Base-by-base conservation (phyloP, 2,888 invertebrate species). In the Ceriagrion tenellum region DNA sequence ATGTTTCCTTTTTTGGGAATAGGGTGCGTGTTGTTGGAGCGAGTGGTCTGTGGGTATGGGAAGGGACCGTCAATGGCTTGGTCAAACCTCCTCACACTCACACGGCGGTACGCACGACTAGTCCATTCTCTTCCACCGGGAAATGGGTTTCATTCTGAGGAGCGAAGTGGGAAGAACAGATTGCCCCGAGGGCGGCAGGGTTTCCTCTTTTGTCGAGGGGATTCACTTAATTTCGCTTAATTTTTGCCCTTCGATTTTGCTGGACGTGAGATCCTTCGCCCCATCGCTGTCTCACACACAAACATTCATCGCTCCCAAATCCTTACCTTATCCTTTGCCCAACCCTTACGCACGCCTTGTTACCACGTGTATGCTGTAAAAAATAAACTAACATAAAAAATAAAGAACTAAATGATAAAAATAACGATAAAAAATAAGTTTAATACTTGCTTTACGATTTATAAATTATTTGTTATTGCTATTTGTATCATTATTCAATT, bases 221-320 rank as follows among this genome's bases (percentile, higher is more conserved):
- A 91, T 30, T 63, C 63, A 40, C 91, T 91, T 91, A 91, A 91
- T 91, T 91, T 91, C 91, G 91, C 91, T 91, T 91, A 91, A 91
- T 91, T 91, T 91, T 20, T 35, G 56, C 91, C 59, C 91, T 91
- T 91, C 91, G 91, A 91, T 91, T 91, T 91, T 91, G 35, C 63
- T 56, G 63, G 35, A 35, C 59, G 55, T 63, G 63, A 63, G 63
- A 63, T 63, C 23, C 23, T 63, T 63, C 63, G 8, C 63, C 18
- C 23, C 0, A 20, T 63, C 23, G 18, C 16, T 56, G 56, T 63
- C 23, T 63, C 63, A 23, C 63, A 8, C 63, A n/a, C n/a, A n/a
- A n/a, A n/a, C n/a, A n/a, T n/a, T n/a, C n/a, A n/a, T n/a, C n/a
- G n/a, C n/a, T n/a, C n/a, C n/a, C n/a, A n/a, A n/a, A n/a, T n/a